Base-by-base conservation (phyloP, 2,797 vertebrate genomes). In the Acanthiza pusilla region DNA sequence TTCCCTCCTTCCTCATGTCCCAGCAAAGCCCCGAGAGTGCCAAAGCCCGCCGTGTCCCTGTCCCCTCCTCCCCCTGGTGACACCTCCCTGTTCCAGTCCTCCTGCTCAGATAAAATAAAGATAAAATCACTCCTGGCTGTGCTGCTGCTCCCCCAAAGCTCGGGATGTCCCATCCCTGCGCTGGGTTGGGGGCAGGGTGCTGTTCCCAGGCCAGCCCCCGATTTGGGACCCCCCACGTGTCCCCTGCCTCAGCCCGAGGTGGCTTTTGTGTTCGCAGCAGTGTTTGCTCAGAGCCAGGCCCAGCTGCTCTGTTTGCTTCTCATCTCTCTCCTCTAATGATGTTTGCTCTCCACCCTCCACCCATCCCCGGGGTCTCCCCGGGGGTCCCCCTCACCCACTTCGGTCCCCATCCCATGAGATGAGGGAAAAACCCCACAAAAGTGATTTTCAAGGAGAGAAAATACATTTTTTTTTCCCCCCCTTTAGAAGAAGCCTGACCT, bases 281-380 rank as follows among this genome's bases (percentile, higher is more conserved):
- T 97, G 57, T 97, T 96, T 97, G 94, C 25, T 96, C 89, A 97
- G 96, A 81, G 88, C 93, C 93, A 91, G 96, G 43, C 96, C 38
- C 23, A 87, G 71, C 95, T 95, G 94, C 96, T 96, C 93, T 97
- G 96, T 97, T 97, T 97, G 97, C 96, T 95, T 93, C 96, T 94
- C 95, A 77, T 97, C 96, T 97, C 96, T 42, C 96, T 95, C 73
- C 70, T 89, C 96, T 97, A 96, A 97, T 96, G 96, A 96, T 97
- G 91, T 97, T 97, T 97, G 96, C 94, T 93, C 86, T 96, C 78
- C 17, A 51, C 36, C 91, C 94, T 73, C 13, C 3, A 58, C 63
- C 82, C 5, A 1, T 81, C 88, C 91, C 88, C 5, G 53, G 88
- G 77, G 75, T 77, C 63, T 61, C 91, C 79, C 74, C 0, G 2